phyloP scores from a whole-genome alignment of 2,888 invertebrate species.

The Brenthis hecate region DNA sequence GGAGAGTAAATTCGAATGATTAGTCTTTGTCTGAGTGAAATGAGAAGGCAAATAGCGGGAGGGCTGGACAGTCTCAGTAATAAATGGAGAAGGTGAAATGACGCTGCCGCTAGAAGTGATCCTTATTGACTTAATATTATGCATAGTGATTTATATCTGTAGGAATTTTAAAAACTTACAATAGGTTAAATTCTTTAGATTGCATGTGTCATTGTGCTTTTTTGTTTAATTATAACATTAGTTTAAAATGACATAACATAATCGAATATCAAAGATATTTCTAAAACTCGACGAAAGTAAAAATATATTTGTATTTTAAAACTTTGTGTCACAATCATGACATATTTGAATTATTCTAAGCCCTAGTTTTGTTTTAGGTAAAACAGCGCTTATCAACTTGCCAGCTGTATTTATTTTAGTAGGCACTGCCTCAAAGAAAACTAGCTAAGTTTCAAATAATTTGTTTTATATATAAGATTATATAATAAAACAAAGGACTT shows the following conservation, averaged over 20 bases:
- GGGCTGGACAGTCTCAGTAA: constrained; percentile 54
- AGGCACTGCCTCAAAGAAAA: constrained; percentile 16
- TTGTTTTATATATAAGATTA: constrained; percentile 3
- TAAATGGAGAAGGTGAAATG: constrained; percentile 35
- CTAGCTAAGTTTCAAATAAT: constrained; percentile 5
- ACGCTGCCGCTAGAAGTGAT: constrained; percentile 34
- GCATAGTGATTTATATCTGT: not conserved
- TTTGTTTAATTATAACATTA: constrained; percentile 8
- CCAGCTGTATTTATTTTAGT: constrained; percentile 1
- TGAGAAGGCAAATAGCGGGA: constrained; percentile 44
- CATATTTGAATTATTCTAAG: constrained; percentile 5
- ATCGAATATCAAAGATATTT: constrained; percentile 12
- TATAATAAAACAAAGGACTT: constrained; percentile 9
- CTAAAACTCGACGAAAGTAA: constrained; percentile 1
- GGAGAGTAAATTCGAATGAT: constrained; percentile 30
- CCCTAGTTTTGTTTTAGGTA: constrained; percentile 11
- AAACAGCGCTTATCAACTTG: not conserved
- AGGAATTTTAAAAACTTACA: not conserved
- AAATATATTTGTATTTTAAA: constrained; percentile 7
- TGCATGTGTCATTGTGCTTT: constrained; percentile 15
- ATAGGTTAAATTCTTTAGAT: not conserved
- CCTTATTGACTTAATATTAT: not conserved
- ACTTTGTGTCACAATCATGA: constrained; percentile 5
- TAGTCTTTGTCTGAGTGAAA: constrained; percentile 21
- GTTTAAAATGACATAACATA: constrained; percentile 5